phyloP scores from a whole-genome alignment of 1,140 invertebrate species.

The Drosophila bipectinata region DNA sequence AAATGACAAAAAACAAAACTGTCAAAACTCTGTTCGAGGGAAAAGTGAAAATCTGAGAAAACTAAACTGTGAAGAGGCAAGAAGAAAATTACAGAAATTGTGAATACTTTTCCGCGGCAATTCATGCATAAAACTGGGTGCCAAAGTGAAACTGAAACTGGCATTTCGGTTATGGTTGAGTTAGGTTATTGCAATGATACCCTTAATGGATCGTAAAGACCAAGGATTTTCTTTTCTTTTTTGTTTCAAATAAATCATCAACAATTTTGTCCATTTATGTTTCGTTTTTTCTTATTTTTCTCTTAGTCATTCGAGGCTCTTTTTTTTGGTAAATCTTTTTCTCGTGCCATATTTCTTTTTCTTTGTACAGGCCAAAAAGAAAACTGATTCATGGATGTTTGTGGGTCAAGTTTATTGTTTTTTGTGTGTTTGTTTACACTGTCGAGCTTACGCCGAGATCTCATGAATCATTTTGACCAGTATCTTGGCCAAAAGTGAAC shows the following conservation, averaged over 20 bases:
- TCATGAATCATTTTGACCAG: constrained; percentile 35
- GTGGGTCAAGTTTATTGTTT: constrained; percentile 47
- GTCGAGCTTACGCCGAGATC: background rate
- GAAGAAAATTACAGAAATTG: constrained; percentile 53
- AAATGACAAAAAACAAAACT: constrained; percentile 42
- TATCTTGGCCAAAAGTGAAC: constrained; percentile 10
- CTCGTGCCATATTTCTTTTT: background rate
- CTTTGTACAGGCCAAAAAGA: constrained; percentile 14
- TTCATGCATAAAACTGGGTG: constrained; percentile 55
- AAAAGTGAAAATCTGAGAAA: constrained; percentile 69
- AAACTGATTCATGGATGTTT: constrained; percentile 37
- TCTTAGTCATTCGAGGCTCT: constrained; percentile 24
- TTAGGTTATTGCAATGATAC: constrained; percentile 10
- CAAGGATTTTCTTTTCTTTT: constrained; percentile 13
- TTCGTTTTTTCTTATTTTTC: constrained; percentile 9
- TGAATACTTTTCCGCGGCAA: constrained; percentile 35
- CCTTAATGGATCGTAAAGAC: constrained; percentile 17
- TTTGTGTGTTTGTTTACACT: constrained; percentile 13
- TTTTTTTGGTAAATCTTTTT: constrained; percentile 7
- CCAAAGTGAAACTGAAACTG: constrained; percentile 45
- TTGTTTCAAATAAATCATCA: constrained; percentile 28
- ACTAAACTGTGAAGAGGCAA: constrained; percentile 34
- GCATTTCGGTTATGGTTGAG: constrained; percentile 15
- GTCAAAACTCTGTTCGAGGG: constrained; percentile 17
- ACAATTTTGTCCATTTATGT: constrained; percentile 33